Evolutionary conservation across 2,113 vertebrate genomes (phyloP).

Genomic region (Sprattus sprattus): DNA sequence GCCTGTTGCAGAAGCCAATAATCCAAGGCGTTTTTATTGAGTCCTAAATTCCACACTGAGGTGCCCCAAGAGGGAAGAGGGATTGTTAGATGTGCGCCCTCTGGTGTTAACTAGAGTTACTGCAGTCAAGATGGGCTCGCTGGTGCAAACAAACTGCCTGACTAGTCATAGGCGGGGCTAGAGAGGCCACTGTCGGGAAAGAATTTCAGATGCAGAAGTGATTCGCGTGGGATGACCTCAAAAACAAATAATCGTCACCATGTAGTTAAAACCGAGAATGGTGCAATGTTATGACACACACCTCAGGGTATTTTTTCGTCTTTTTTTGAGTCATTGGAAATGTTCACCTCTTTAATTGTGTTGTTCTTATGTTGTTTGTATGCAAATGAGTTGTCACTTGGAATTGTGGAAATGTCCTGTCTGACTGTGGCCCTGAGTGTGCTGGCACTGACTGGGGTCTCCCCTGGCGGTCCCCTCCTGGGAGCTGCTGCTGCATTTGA

Average conservation of each 20-base stretch:
- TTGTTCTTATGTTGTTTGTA: background rate
- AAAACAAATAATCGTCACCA: background rate
- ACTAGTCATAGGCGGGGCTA: slow-evolving; percentile 30
- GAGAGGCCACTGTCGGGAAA: slow-evolving; percentile 46
- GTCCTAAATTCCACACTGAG: slow-evolving; percentile 1
- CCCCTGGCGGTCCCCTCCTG: background rate
- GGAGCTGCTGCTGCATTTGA: background rate
- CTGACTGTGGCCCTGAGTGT: background rate
- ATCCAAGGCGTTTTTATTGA: background rate
- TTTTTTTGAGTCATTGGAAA: background rate
- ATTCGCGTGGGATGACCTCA: slow-evolving; percentile 29
- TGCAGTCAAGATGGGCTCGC: background rate
- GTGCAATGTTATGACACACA: background rate
- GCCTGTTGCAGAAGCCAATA: background rate
- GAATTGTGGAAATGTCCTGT: background rate
- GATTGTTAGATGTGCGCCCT: slow-evolving; percentile 24
- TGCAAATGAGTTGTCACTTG: background rate
- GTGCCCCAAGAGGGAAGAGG: background rate
- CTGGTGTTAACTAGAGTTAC: slow-evolving; percentile 33
- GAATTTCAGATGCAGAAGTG: slow-evolving; percentile 42
- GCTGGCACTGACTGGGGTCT: background rate
- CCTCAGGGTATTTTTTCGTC: background rate
- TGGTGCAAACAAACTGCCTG: slow-evolving; percentile 29
- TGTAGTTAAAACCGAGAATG: background rate
- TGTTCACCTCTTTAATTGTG: background rate